Conservation (phyloP, 2,113 vertebrate genomes). For the Pungitius pungitius region DNA sequence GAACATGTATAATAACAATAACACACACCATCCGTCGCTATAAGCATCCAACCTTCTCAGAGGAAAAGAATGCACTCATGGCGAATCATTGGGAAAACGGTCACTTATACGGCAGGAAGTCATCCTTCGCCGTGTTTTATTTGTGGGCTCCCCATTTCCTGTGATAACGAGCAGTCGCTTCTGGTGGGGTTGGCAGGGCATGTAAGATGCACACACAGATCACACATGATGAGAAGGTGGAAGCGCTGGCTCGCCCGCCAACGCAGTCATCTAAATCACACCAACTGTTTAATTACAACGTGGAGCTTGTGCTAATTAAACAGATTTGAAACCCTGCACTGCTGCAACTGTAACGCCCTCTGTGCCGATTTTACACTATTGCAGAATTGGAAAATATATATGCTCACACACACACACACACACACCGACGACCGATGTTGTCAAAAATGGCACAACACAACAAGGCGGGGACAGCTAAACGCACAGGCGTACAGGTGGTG, state of each 20-base stretch:
- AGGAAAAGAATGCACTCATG: not conserved
- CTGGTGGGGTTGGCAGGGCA: slow-evolving; percentile 31
- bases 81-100: slow-evolving; percentile 31
- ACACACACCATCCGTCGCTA: slow-evolving; percentile 52
- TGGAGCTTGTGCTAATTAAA: slow-evolving; percentile 24
- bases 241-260: slow-evolving; percentile 13
- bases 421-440: not conserved
- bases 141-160: slow-evolving; percentile 70
- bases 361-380: not conserved
- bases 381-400: not conserved
- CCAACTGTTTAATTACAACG: slow-evolving; percentile 24
- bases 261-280: slow-evolving; percentile 28
- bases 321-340: not conserved
- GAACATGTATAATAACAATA: slow-evolving; percentile 71
- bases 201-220: slow-evolving; percentile 36
- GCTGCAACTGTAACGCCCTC: not conserved
- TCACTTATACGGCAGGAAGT: slow-evolving; percentile 59
- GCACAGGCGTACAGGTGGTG: not conserved
- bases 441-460: not conserved
- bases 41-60: slow-evolving; percentile 55
- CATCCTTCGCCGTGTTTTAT: slow-evolving; percentile 63
- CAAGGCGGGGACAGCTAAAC: not conserved
- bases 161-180: slow-evolving; percentile 32
- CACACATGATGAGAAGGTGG: slow-evolving; percentile 34
- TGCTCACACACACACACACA: no score